Evolutionary conservation across 2,888 invertebrate species (phyloP).

Genomic region (Icerya purchasi): DNA sequence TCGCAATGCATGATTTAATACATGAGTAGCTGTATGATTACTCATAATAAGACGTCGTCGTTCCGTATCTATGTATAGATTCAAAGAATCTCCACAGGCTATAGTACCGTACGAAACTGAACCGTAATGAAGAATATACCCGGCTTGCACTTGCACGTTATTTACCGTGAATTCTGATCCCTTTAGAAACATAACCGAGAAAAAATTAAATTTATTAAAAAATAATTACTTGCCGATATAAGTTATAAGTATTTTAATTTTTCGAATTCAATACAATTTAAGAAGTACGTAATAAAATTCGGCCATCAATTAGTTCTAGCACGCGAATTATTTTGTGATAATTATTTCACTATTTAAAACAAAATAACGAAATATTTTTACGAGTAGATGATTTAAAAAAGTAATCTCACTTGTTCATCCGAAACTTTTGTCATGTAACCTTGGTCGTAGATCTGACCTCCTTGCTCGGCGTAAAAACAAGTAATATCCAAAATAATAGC

Average conservation of each 20-base stretch:
- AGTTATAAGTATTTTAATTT: too few relatives aligned
- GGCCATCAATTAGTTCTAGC: too few relatives aligned
- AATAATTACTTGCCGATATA: too few relatives aligned
- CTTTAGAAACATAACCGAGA: too few relatives aligned
- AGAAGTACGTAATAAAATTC: too few relatives aligned
- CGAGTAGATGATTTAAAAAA: too few relatives aligned
- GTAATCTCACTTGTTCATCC: too few relatives aligned
- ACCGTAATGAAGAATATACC: constrained; percentile 86
- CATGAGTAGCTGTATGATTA: constrained; percentile 95
- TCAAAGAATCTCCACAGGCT: constrained; percentile 63
- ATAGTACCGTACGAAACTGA: constrained; percentile 59
- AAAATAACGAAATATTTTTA: too few relatives aligned
- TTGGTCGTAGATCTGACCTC: constrained; percentile 93
- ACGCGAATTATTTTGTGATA: too few relatives aligned
- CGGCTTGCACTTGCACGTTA: constrained; percentile 73
- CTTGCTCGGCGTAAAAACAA: constrained; percentile 95
- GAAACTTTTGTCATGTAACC: constrained; percentile 66
- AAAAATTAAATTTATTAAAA: too few relatives aligned
- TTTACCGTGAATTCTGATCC: constrained; percentile 80
- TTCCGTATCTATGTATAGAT: constrained; percentile 57
- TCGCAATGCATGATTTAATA: constrained; percentile 81
- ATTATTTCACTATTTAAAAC: too few relatives aligned
- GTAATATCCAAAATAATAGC: constrained; percentile 79
- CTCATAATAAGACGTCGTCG: constrained; percentile 87
- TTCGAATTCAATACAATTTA: too few relatives aligned